Percentiles rank a stretch among this genome's conserved stretches.
phyloP scores from a whole-genome alignment of 2,888 invertebrate genomes.

The Geophilus truncorum region DNA sequence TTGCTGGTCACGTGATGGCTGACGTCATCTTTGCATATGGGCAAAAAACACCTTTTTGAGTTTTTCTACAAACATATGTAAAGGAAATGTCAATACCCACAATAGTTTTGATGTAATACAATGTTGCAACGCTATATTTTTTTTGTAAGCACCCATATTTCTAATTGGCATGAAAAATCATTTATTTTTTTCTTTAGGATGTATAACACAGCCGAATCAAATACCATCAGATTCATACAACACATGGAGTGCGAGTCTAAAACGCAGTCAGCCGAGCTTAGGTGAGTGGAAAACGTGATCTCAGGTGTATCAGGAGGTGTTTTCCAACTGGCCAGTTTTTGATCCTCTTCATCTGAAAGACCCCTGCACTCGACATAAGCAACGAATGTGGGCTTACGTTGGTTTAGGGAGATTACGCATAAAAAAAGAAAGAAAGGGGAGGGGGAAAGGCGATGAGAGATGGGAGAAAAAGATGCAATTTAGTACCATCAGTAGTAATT shows the following conservation, averaged over 20 bases:
- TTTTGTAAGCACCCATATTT: too few species aligned
- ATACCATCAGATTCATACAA: constrained; percentile 4
- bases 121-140: too few species aligned
- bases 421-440: too few species aligned
- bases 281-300: constrained; percentile 25
- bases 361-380: constrained; percentile 10
- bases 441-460: neutral
- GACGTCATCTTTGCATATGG: too few species aligned
- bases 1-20: too few species aligned
- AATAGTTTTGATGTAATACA: too few species aligned
- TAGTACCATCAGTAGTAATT: too few species aligned
- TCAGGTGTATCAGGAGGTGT: constrained; percentile 12
- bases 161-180: neutral
- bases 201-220: neutral
- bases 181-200: neutral
- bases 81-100: too few species aligned
- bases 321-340: constrained; percentile 21
- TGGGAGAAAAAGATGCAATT: neutral
- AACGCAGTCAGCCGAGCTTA: constrained; percentile 22
- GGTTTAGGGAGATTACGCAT: constrained; percentile 1
- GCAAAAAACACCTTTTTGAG: too few species aligned
- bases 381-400: constrained; percentile 2
- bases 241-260: constrained; percentile 14
- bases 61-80: too few species aligned
- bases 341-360: neutral